A percentile compares a stretch with the other conserved stretches of the same genome.
These are phyloP conservation scores for Protobothrops mucrosquamatus DNA, from an alignment of 2,113 vertebrate genomes.

Conservation along the genomic window DNA sequence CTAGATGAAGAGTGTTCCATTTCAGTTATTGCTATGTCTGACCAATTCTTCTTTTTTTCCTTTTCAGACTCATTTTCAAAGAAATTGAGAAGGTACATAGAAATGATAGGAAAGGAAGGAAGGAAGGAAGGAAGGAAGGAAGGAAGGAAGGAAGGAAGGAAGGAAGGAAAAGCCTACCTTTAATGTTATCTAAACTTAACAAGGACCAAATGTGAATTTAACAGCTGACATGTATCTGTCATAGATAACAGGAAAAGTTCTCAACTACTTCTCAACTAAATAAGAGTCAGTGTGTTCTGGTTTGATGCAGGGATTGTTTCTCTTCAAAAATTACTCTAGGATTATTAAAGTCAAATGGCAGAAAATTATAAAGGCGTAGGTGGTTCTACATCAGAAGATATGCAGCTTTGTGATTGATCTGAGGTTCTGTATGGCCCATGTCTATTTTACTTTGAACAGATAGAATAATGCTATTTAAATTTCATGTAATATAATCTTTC, in stretches of 20 bases:
- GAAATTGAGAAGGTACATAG: neutral
- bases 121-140: rapidly evolving
- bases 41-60: neutral
- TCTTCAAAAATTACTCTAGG: neutral
- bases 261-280: neutral
- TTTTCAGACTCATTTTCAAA: neutral
- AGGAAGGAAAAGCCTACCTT: no score
- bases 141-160: no score
- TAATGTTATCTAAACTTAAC: neutral
- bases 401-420: neutral
- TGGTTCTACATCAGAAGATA: neutral
- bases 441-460: neutral
- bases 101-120: neutral
- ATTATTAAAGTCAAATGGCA: neutral
- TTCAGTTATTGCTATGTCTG: neutral
- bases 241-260: neutral
- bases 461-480: neutral
- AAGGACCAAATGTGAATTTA: neutral
- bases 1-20: neutral
- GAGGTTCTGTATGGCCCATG: neutral
- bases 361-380: neutral
- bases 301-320: neutral
- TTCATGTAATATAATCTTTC: neutral
- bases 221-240: neutral
- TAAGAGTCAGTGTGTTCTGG: neutral